Base-by-base conservation (phyloP, 2,113 vertebrate species). In the Centropus bengalensis region DNA sequence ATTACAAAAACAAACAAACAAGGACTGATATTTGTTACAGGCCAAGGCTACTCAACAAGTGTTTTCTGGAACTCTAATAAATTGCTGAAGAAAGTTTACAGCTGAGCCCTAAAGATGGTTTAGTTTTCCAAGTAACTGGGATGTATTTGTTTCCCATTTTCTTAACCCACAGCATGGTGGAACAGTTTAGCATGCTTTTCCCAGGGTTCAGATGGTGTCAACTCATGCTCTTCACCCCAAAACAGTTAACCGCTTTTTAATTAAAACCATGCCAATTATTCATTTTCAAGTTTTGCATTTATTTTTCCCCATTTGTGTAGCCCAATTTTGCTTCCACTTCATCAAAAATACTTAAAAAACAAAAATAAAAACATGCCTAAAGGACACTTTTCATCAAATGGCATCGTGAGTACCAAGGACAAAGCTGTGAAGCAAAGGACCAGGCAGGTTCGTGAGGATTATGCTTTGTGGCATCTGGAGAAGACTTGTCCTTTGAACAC, bases 191-290 rank as follows among this genome's bases (percentile, higher is more conserved):
- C 33, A 11, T 95, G 81, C 90, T 96, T 88, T 64, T 94, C 86
- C 76, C 80, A 88, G 82, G 68, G 94, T 95, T 96, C 94, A 96
- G 64, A 64, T 3, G 1, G 77, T 95, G 95, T 96, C 94, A 96
- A 30, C 90, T 47, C 95, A 36, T 83, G 91, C 94, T 95, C 94
- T 94, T 97, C 95, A 77, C 78, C 93, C 96, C 63, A 60, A 98
- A 96, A 97, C 81, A 82, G 85, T 90, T 94, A 96, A 97, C 77
- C 8, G 1, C 91, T 87, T 82, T 45, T 59, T 97, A 97, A 97
- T 97, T 98, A 96, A 81, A 97, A 97, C 96, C 97, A 97, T 11
- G 24, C 95, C 93, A 89, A 94, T 97, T 97, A 96, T 94, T 96
- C 94, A 91, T 96, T 96, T 76, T 71, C 94, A 95, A 95, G 89